Conservation (phyloP, 2,797 vertebrate species). For the Muraenolepis orangiensis region DNA sequence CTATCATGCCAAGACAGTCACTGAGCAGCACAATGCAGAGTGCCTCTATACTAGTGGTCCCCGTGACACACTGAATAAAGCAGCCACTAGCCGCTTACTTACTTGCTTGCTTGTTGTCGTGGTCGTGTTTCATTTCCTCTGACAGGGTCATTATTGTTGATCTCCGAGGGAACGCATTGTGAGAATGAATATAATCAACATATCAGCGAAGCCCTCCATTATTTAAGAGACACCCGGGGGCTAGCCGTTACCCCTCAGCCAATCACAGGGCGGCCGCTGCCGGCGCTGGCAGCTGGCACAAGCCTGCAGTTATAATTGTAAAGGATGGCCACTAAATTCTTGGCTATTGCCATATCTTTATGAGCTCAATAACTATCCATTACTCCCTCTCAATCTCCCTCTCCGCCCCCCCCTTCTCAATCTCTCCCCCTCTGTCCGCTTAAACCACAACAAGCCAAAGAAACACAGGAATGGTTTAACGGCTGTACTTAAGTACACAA, state of each 20-base stretch:
- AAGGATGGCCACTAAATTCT: conserved; percentile 20
- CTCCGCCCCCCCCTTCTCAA: conserved; percentile 20
- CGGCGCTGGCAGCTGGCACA: conserved; percentile 20
- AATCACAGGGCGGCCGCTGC: conserved; percentile 4
- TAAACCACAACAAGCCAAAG: conserved; percentile 23
- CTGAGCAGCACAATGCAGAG: not conserved
- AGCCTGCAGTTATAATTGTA: conserved; percentile 14
- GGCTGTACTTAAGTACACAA: not conserved
- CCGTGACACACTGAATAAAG: not conserved
- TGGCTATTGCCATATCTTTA: not conserved
- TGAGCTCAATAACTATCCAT: not conserved
- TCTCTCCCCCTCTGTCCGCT: not conserved
- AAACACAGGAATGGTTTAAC: not conserved
- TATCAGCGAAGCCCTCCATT: not conserved
- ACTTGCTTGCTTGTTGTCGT: not conserved
- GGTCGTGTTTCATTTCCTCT: not conserved
- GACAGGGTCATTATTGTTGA: not conserved
- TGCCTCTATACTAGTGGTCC: not conserved
- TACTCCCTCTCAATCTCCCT: conserved; percentile 17
- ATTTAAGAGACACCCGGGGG: conserved; percentile 1
- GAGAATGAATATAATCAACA: conserved; percentile 12
- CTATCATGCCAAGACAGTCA: not conserved
- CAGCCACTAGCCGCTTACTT: not conserved
- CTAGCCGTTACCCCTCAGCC: conserved; percentile 9
- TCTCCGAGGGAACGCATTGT: not conserved